These are phyloP conservation scores for Leptatherina wallacei DNA, from an alignment of 2,797 vertebrate species.

Conservation along the genomic window DNA sequence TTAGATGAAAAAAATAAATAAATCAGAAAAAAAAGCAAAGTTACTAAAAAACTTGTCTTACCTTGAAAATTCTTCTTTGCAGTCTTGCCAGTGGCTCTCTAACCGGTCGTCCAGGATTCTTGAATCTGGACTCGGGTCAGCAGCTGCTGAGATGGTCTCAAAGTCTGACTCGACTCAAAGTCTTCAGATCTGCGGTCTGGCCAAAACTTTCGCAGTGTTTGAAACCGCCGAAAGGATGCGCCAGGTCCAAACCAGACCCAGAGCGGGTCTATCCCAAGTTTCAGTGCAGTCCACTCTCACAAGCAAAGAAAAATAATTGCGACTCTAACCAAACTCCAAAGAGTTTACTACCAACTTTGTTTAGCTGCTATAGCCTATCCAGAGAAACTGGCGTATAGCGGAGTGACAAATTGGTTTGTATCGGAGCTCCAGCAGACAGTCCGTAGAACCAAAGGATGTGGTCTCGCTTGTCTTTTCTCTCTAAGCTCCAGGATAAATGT, in stretches of 20 bases:
- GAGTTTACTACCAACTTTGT: constrained; percentile 89
- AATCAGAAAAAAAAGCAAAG: not conserved
- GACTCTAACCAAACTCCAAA: constrained; percentile 90
- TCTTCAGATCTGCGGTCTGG: constrained; percentile 68
- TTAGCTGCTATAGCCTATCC: constrained; percentile 74
- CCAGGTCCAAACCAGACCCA: constrained; percentile 70
- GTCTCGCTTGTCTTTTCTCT: constrained; percentile 63
- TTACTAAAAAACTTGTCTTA: constrained; percentile 32
- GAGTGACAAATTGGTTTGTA: constrained; percentile 60
- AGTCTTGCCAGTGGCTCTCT: constrained; percentile 69
- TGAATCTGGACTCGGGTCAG: constrained; percentile 50
- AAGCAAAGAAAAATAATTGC: constrained; percentile 79
- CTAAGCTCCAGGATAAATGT: constrained; percentile 78
- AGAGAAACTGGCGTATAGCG: constrained; percentile 72
- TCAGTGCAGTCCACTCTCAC: constrained; percentile 85
- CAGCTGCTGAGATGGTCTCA: constrained; percentile 60
- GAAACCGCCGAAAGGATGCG: constrained; percentile 59
- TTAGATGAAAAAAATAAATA: not conserved
- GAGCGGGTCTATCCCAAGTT: constrained; percentile 77
- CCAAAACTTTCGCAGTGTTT: constrained; percentile 68
- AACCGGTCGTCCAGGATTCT: constrained; percentile 49
- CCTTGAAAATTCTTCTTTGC: constrained; percentile 51
- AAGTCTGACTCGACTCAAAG: constrained; percentile 61
- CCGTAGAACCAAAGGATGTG: constrained; percentile 59
- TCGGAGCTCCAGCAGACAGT: constrained; percentile 79